phyloP scores from a whole-genome alignment of 1,140 invertebrate species.

The Ceratoteleas bidentatus region DNA sequence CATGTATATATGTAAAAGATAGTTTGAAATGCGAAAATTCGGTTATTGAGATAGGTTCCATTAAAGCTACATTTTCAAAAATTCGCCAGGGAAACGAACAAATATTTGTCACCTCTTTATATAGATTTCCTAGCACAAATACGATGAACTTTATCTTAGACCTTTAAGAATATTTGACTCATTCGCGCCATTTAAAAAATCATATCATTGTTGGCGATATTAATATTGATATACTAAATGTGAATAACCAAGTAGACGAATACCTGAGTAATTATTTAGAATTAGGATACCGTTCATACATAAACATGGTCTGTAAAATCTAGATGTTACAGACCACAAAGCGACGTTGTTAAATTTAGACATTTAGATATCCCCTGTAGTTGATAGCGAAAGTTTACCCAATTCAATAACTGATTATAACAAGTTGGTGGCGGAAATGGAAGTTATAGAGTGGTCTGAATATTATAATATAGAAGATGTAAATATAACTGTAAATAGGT shows the following conservation, averaged over 20 bases:
- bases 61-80: not conserved
- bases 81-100: not conserved
- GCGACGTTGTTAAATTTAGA: not conserved
- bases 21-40: not conserved
- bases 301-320: constrained; percentile 3
- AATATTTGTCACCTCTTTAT: constrained; percentile 6
- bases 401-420: not conserved
- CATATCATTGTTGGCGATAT: constrained; percentile 14
- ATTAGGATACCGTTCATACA: constrained; percentile 6
- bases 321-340: constrained; percentile 11
- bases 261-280: constrained; percentile 15
- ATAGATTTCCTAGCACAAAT: not conserved
- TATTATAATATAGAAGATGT: no score
- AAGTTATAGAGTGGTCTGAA: no score
- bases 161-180: not conserved
- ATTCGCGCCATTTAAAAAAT: not conserved
- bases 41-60: constrained; percentile 2
- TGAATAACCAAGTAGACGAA: not conserved
- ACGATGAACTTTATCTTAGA: not conserved
- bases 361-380: no score
- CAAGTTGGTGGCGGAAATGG: no score
- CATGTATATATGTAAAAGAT: constrained; percentile 1
- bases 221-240: constrained; percentile 13
- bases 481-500: no score
- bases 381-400: no score